These are phyloP conservation scores for Threskiornis aethiopicus DNA, from an alignment of 2,797 vertebrate species.

Conservation along the genomic window DNA sequence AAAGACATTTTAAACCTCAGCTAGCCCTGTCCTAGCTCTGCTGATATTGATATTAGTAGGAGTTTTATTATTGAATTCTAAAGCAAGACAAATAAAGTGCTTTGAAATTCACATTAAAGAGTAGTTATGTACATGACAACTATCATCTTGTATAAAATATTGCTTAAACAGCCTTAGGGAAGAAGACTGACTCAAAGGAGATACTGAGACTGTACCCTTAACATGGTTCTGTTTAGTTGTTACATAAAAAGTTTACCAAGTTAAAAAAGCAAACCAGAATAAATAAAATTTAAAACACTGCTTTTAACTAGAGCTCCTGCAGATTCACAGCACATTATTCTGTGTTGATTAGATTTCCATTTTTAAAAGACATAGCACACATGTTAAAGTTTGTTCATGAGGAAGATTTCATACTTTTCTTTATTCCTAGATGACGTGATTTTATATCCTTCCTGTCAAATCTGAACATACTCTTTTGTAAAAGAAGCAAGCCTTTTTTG, in stretches of 20 bases:
- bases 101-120: background rate
- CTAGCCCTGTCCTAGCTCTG: background rate
- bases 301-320: background rate
- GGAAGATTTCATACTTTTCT: background rate
- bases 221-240: background rate
- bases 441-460: background rate
- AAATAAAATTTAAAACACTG: background rate
- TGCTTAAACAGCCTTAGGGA: background rate
- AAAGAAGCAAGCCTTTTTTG: background rate
- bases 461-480: background rate
- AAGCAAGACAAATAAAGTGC: background rate
- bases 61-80: background rate
- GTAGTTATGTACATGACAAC: background rate
- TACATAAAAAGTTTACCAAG: background rate
- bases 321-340: background rate
- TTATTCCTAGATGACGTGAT: background rate
- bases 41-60: background rate
- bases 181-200: background rate
- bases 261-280: background rate
- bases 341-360: background rate
- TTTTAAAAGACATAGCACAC: background rate
- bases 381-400: background rate
- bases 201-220: background rate
- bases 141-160: background rate
- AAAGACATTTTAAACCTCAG: background rate